Evolutionary conservation across 2,113 vertebrate genomes (phyloP), one percentile per base, ranked within the genome.

Genomic region (Datnioides undecimradiatus): DNA sequence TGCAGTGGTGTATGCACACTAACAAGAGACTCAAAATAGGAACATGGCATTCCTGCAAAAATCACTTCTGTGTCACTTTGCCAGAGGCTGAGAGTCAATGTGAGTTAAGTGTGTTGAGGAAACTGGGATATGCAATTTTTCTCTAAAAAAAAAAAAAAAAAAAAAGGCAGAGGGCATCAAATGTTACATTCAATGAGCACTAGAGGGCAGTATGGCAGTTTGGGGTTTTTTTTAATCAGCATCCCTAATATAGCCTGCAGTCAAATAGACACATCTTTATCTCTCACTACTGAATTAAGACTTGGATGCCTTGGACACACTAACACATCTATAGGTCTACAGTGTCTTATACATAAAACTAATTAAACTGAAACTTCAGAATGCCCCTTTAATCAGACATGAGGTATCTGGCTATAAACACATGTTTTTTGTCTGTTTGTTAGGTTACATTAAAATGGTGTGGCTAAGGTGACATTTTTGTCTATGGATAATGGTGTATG

Each of bases 1-100:
- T 82, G 74, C 59, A 84, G 70, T 91, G 80, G 82, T 90, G 58
- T 74, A 85, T 89, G 23, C 82, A 87, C 54, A 73, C 21, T n/a
- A 10, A 48, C 21, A 31, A 36, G 16, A 33, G 27, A 64, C 45
- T 72, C n/a, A 68, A 13, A 16, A 29, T 36, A 11, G 60, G 14
- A 57, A 76, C 14, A 57, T 34, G 19, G 55, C 6, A 66, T 27
- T 73, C 8, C 13, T 68, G 7, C 36, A 54, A 38, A 48, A 27
- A 48, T 11, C 1, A 67, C 12, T 52, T 51, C 2, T 48, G 48
- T 79, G 40, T 45, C 33, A 58, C 9, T 55, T 71, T 52, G 19
- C 40, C 16, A 74, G 41, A 55, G 34, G 8, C 33, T 45, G 55
- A 79, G 41, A 49, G 5, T 40, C 12, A 43, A 29, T 31, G 2